phyloP scores from a whole-genome alignment of 2,113 vertebrate genomes.

The Sakesphorus luctuosus region DNA sequence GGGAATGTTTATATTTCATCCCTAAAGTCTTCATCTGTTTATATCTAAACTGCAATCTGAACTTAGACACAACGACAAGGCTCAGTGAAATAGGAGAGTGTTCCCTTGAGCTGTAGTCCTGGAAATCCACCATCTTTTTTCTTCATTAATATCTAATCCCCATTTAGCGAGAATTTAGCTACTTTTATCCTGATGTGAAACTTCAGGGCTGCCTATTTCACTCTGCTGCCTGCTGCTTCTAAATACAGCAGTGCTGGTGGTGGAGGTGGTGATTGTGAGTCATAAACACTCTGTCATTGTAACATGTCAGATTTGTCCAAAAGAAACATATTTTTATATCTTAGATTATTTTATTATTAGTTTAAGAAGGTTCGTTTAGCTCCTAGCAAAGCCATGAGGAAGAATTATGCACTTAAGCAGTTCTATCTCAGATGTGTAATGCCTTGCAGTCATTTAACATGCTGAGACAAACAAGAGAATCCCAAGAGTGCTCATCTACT shows the following conservation, averaged over 20 bases:
- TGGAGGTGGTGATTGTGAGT: constrained; percentile 68
- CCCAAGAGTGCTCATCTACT: constrained; percentile 78
- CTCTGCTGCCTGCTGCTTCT: constrained; percentile 71
- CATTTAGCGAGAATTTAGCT: constrained; percentile 67
- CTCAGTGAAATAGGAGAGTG: constrained; percentile 57
- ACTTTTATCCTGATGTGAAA: constrained; percentile 75
- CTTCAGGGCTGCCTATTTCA: constrained; percentile 69
- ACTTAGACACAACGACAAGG: constrained; percentile 66
- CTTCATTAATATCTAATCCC: constrained; percentile 68
- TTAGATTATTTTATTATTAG: constrained; percentile 77
- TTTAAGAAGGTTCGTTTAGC: constrained; percentile 73
- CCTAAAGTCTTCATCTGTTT: constrained; percentile 74
- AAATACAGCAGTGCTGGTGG: constrained; percentile 71
- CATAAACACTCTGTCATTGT: constrained; percentile 74
- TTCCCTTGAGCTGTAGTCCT: constrained; percentile 67
- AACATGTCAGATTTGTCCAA: constrained; percentile 70
- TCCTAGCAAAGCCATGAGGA: constrained; percentile 67
- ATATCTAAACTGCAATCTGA: constrained; percentile 73
- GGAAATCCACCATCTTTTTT: constrained; percentile 72
- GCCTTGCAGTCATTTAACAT: constrained; percentile 74
- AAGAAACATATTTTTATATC: constrained; percentile 75
- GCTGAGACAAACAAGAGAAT: constrained; percentile 77
- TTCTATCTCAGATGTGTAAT: constrained; percentile 63
- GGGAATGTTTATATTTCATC: constrained; percentile 72
- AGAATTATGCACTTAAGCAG: constrained; percentile 56